phyloP scores from a whole-genome alignment of 1,140 invertebrate genomes.

The Halesus radiatus region DNA sequence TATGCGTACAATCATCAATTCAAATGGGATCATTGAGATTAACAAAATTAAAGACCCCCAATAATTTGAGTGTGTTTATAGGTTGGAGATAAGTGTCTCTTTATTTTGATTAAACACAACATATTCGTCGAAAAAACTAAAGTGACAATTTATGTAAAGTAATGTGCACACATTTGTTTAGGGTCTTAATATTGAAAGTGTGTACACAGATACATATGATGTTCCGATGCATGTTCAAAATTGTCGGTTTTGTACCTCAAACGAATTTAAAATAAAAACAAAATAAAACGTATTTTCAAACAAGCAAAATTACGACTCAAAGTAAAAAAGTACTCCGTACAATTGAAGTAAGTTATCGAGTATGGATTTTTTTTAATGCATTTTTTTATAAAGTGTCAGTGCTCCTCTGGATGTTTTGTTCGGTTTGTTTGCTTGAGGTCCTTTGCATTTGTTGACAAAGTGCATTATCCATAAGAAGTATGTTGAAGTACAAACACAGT shows the following conservation, averaged over 20 bases:
- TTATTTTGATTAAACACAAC: neutral
- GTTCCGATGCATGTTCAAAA: slow-evolving; percentile 17
- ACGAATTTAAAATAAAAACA: neutral
- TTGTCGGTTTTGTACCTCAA: slow-evolving; percentile 9
- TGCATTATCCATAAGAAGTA: slow-evolving; percentile 30
- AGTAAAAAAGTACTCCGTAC: neutral
- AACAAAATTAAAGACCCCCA: too few species aligned
- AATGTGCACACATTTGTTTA: neutral
- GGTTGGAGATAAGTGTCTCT: neutral
- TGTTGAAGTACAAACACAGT: slow-evolving; percentile 22
- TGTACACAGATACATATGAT: slow-evolving; percentile 6
- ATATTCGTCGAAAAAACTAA: neutral
- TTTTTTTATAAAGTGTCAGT: neutral
- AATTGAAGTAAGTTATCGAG: too few species aligned
- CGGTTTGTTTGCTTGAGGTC: neutral
- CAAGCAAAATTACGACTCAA: neutral
- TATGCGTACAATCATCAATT: too few species aligned
- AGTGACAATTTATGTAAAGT: slow-evolving; percentile 18
- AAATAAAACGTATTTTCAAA: neutral
- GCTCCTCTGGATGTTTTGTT: neutral
- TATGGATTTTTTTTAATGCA: too few species aligned
- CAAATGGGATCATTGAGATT: too few species aligned
- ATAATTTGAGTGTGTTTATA: too few species aligned
- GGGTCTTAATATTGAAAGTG: neutral
- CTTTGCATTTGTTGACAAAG: slow-evolving; percentile 36